These are phyloP conservation scores for Xylota sylvarum DNA, from an alignment of 2,888 invertebrate genomes.

Conservation along the genomic window DNA sequence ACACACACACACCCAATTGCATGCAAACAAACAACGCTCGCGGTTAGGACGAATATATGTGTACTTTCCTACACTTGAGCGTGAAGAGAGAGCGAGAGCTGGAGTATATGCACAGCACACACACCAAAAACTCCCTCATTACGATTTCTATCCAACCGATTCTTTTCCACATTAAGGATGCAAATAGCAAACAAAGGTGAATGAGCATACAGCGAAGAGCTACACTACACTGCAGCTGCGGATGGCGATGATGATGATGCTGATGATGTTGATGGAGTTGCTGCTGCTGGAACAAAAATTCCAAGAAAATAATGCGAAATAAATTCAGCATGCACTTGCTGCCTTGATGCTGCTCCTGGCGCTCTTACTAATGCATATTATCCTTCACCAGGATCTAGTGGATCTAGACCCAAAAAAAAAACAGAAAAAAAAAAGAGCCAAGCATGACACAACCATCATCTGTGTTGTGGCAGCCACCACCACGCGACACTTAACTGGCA, in stretches of 20 bases:
- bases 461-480: constrained; percentile 10
- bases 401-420: constrained; percentile 34
- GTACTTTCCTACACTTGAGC: constrained; percentile 71
- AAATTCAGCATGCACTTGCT: constrained; percentile 67
- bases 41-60: constrained; percentile 71
- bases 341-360: constrained; percentile 48
- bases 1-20: constrained; percentile 33
- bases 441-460: constrained; percentile 20
- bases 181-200: constrained; percentile 76
- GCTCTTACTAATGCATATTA: constrained; percentile 66
- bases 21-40: constrained; percentile 73
- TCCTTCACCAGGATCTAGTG: constrained; percentile 61
- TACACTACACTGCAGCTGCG: constrained; percentile 14
- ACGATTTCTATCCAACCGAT: constrained; percentile 74
- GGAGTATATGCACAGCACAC: constrained; percentile 12
- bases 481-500: constrained; percentile 17
- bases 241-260: constrained; percentile 50
- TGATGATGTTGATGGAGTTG: constrained; percentile 71
- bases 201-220: constrained; percentile 47
- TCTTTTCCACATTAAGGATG: constrained; percentile 74
- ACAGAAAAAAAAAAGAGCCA: too few relatives aligned
- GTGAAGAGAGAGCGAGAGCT: constrained; percentile 54
- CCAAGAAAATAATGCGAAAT: constrained; percentile 72
- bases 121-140: constrained; percentile 57
- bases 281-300: constrained; percentile 56